Evolutionary conservation across 2,888 invertebrate genomes (phyloP).

Genomic region (Mythimna loreyi): DNA sequence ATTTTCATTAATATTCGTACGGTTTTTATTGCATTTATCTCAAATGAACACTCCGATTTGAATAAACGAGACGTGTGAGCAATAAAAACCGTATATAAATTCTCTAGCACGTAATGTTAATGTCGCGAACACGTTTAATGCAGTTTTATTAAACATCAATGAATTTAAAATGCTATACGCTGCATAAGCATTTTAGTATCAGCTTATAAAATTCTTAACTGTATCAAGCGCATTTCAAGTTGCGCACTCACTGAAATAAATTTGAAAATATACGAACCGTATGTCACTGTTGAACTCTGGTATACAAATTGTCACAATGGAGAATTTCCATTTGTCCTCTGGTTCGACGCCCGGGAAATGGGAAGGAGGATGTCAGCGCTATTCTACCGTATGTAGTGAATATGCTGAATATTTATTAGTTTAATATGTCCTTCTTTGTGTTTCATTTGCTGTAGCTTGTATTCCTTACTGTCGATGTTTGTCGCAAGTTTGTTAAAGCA

Average conservation of each 20-base stretch:
- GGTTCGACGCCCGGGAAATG: constrained; percentile 67
- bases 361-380: constrained; percentile 56
- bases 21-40: constrained; percentile 21
- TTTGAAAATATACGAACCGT: constrained; percentile 51
- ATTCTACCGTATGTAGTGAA: constrained; percentile 53
- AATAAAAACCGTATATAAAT: constrained; percentile 36
- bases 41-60: constrained; percentile 22
- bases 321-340: constrained; percentile 63
- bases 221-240: constrained; percentile 22
- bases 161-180: constrained; percentile 25
- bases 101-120: constrained; percentile 21
- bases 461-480: constrained; percentile 24
- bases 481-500: constrained; percentile 23
- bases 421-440: constrained; percentile 60
- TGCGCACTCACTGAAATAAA: constrained; percentile 36
- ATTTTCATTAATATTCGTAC: constrained; percentile 18
- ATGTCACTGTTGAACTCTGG: constrained; percentile 48
- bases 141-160: constrained; percentile 32
- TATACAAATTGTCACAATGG: constrained; percentile 60
- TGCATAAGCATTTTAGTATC: constrained; percentile 25
- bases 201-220: constrained; percentile 25
- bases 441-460: constrained; percentile 46
- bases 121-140: constrained; percentile 33
- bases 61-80: constrained; percentile 29
- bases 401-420: constrained; percentile 65